These are phyloP conservation scores for Suncus etruscus DNA, from an alignment of 2,113 vertebrate species.

Conservation along the genomic window DNA sequence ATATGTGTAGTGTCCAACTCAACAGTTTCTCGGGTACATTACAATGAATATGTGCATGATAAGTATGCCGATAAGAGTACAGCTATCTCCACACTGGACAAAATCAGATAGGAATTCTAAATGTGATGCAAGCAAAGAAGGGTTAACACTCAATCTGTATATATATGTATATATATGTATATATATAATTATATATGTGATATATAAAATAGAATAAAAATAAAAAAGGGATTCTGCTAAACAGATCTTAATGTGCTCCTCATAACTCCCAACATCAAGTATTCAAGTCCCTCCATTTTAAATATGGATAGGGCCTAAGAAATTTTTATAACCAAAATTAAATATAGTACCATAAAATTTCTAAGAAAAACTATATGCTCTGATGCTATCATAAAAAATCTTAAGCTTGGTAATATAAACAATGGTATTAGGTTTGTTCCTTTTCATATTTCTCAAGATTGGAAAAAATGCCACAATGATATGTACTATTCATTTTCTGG, in stretches of 20 bases:
- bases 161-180: neutral
- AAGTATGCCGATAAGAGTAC: too few species aligned
- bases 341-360: neutral
- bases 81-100: too few species aligned
- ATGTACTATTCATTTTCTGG: neutral
- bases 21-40: too few species aligned
- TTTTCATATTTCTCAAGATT: neutral
- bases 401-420: neutral
- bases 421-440: neutral
- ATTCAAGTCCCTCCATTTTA: too few species aligned
- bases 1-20: too few species aligned
- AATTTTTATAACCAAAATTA: neutral
- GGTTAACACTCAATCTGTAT: too few species aligned
- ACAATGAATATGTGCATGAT: too few species aligned
- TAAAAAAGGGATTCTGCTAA: neutral
- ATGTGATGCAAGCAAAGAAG: too few species aligned
- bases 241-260: neutral
- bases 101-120: too few species aligned
- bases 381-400: neutral
- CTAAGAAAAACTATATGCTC: too few species aligned
- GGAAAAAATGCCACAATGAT: neutral
- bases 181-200: too few species aligned
- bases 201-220: neutral
- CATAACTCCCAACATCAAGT: neutral
- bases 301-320: neutral